Percentiles rank a stretch among this genome's conserved stretches.
phyloP scores from a whole-genome alignment of 2,888 invertebrate species.

The Cephus pygmeus region DNA sequence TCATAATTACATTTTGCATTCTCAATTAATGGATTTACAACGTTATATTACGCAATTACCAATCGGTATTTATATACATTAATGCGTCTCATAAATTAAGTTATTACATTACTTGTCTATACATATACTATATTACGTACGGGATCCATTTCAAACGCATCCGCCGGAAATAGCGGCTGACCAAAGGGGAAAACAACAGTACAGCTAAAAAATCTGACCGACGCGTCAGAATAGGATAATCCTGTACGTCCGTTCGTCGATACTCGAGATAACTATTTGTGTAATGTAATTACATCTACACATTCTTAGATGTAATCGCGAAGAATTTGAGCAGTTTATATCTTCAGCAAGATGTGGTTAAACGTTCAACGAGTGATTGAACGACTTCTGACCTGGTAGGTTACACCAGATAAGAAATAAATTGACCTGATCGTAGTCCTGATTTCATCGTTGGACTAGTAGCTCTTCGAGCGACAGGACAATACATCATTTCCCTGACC shows the following conservation, averaged over 20 bases:
- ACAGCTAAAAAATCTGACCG: neutral
- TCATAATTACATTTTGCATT: conserved; percentile 43
- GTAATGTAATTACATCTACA: conserved; percentile 32
- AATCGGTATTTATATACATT: conserved; percentile 45
- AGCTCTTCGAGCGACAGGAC: neutral
- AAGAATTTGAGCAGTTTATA: conserved; percentile 50
- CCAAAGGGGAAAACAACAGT: neutral
- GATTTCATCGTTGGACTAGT: neutral
- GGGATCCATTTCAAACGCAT: neutral
- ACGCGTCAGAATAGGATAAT: neutral
- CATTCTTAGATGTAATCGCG: conserved; percentile 36
- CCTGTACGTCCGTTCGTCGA: neutral
- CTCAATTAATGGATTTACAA: conserved; percentile 34
- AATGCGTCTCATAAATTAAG: conserved; percentile 53
- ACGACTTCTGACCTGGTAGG: neutral
- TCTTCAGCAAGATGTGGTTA: neutral
- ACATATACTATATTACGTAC: neutral
- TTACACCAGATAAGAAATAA: neutral
- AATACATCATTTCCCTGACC: neutral
- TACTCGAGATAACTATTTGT: neutral
- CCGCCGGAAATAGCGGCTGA: neutral
- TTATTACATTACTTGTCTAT: conserved; percentile 42
- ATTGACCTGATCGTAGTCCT: neutral
- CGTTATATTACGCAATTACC: conserved; percentile 29
- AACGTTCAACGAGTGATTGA: no score